Percentiles rank a stretch among this genome's conserved stretches.
Evolutionary conservation across 2,888 invertebrate genomes (phyloP).

Genomic region (Drosophila cognata): DNA sequence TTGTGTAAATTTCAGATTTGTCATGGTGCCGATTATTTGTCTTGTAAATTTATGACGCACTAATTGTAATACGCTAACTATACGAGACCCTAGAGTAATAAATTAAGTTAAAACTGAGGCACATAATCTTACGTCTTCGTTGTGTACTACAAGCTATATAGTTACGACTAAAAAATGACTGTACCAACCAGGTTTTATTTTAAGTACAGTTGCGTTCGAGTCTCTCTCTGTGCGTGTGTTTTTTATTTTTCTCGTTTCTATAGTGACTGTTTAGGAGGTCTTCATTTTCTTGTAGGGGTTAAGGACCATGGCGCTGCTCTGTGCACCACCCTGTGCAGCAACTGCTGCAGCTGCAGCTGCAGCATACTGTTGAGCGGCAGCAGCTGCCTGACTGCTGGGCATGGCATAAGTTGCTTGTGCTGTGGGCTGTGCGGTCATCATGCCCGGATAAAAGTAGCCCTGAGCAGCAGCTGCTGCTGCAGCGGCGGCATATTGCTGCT

Average conservation of each 20-base stretch:
- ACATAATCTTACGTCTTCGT: conserved; percentile 71
- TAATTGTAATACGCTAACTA: conserved; percentile 39
- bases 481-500: conserved; percentile 30
- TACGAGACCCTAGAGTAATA: conserved; percentile 44
- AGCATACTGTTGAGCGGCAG: conserved; percentile 79
- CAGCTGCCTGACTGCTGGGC: conserved; percentile 57
- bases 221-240: conserved; percentile 18
- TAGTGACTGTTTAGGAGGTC: conserved; percentile 86
- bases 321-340: conserved; percentile 64
- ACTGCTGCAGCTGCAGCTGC: conserved; percentile 77
- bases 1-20: conserved; percentile 21
- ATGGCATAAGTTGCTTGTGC: conserved; percentile 81
- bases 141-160: conserved; percentile 43
- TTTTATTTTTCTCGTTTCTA: background rate
- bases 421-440: conserved; percentile 82
- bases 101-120: conserved; percentile 71
- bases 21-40: conserved; percentile 32
- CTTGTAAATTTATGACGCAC: conserved; percentile 8
- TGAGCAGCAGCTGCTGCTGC: conserved; percentile 72
- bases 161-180: conserved; percentile 30
- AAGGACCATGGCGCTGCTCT: conserved; percentile 86
- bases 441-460: conserved; percentile 85
- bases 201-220: conserved; percentile 65
- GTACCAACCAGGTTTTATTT: conserved; percentile 37
- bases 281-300: conserved; percentile 97